A percentile compares a stretch with the other conserved stretches of the same genome.
Evolutionary conservation across 2,113 vertebrate species (phyloP).

Genomic region (Cyanoderma ruficeps): DNA sequence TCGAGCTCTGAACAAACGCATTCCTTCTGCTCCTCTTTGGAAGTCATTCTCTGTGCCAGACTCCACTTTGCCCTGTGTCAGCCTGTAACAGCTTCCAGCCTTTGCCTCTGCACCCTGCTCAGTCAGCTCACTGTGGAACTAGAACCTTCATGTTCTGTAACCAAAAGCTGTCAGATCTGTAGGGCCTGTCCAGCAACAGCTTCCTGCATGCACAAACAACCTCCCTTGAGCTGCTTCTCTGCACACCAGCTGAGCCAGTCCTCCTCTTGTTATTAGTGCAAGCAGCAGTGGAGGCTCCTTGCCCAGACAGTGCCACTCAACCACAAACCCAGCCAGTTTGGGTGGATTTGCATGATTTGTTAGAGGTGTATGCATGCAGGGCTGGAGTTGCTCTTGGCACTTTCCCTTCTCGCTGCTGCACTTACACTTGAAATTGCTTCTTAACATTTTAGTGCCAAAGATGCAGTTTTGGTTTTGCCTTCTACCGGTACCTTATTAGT

Average conservation of each 20-base stretch:
- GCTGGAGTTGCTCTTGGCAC: not conserved
- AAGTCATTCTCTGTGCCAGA: not conserved
- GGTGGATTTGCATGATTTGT: not conserved
- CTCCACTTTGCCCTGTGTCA: not conserved
- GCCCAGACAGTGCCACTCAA: not conserved
- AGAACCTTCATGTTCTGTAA: fast-evolving
- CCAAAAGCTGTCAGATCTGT: not conserved
- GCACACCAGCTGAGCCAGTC: not conserved
- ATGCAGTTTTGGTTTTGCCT: not conserved
- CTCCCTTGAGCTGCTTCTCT: not conserved
- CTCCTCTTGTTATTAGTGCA: not conserved
- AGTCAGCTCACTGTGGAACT: fast-evolving
- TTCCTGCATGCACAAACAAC: not conserved
- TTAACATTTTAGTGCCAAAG: not conserved
- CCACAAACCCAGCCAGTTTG: not conserved
- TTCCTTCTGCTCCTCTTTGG: not conserved
- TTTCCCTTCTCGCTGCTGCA: not conserved
- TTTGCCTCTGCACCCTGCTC: not conserved
- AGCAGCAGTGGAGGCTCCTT: not conserved
- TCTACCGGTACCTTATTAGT: not conserved
- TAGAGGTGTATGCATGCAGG: fast-evolving
- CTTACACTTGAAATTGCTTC: not conserved
- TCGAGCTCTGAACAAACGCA: not conserved
- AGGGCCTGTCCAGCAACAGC: not conserved
- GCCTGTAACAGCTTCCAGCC: not conserved